phyloP scores from a whole-genome alignment of 2,113 vertebrate genomes.

The Podocnemis expansa region DNA sequence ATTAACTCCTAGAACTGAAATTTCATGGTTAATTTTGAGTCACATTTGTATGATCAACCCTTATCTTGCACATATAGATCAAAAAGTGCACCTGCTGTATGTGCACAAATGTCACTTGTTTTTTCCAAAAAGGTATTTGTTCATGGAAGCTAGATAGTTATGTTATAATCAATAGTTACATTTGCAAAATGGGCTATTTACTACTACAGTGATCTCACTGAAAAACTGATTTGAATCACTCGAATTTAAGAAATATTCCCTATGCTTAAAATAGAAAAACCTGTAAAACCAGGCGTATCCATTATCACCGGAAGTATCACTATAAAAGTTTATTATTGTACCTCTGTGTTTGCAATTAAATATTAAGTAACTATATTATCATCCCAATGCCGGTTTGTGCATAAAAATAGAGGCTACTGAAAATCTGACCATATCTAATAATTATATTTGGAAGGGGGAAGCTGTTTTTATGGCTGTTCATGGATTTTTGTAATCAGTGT shows the following conservation, averaged over 20 bases:
- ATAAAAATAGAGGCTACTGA: not conserved
- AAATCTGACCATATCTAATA: not conserved
- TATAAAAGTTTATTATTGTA: not conserved
- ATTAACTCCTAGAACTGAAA: not conserved
- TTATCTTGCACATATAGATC: not conserved
- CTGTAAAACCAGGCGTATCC: not conserved
- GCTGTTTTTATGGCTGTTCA: not conserved
- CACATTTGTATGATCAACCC: not conserved
- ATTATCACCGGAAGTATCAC: not conserved
- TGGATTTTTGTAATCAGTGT: not conserved
- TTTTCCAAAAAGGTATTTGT: not conserved
- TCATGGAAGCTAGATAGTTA: not conserved
- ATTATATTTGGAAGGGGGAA: not conserved
- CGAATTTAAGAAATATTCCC: not conserved
- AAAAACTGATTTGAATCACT: accelerated
- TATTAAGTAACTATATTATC: not conserved
- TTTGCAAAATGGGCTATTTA: not conserved
- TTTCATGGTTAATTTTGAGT: not conserved
- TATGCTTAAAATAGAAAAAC: not conserved
- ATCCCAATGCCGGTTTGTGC: not conserved
- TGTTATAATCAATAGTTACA: not conserved
- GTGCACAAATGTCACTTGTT: too few species aligned
- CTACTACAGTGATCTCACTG: not conserved
- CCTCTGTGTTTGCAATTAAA: not conserved
- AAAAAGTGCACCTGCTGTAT: not conserved